Percentiles rank a stretch among this genome's conserved stretches.
Evolutionary conservation across 2,888 invertebrate genomes (phyloP).

Genomic region (Diabrotica balteata): DNA sequence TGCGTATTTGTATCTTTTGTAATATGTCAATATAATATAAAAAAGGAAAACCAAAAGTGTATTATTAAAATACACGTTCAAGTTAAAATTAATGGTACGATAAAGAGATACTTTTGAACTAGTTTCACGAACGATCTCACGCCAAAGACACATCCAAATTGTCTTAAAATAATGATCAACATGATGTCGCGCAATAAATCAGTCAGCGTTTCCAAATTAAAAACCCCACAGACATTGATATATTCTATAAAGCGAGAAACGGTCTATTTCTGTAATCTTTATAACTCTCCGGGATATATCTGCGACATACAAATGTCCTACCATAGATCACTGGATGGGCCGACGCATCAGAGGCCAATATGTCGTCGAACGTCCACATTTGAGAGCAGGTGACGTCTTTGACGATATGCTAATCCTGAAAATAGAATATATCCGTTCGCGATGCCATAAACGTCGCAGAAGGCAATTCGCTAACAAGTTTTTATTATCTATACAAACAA

Average conservation of each 20-base stretch:
- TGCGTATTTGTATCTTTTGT: too few relatives aligned
- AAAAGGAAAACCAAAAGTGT: too few relatives aligned
- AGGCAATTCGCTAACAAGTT: too few relatives aligned
- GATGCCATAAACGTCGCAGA: neutral
- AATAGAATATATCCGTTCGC: conserved; percentile 31
- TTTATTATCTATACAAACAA: too few relatives aligned
- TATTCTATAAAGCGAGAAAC: conserved; percentile 32
- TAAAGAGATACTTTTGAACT: too few relatives aligned
- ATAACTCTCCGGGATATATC: conserved; percentile 35
- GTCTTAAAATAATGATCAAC: conserved; percentile 36
- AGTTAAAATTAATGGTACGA: too few relatives aligned
- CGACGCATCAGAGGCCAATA: conserved; percentile 42
- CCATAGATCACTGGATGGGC: conserved; percentile 47
- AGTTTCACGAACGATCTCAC: too few relatives aligned
- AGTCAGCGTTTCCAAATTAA: conserved; percentile 38
- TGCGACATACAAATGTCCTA: conserved; percentile 44
- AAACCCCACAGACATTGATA: conserved; percentile 36
- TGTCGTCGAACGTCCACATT: conserved; percentile 46
- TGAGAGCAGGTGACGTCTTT: conserved; percentile 46
- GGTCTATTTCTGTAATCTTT: conserved; percentile 41
- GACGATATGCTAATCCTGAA: conserved; percentile 38
- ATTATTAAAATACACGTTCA: too few relatives aligned
- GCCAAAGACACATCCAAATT: conserved; percentile 14
- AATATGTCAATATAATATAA: too few relatives aligned
- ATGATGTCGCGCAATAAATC: conserved; percentile 40